A percentile compares a stretch with the other conserved stretches of the same genome.
Conservation (phyloP, 2,113 vertebrate species). For the Falcunculus frontatus region DNA sequence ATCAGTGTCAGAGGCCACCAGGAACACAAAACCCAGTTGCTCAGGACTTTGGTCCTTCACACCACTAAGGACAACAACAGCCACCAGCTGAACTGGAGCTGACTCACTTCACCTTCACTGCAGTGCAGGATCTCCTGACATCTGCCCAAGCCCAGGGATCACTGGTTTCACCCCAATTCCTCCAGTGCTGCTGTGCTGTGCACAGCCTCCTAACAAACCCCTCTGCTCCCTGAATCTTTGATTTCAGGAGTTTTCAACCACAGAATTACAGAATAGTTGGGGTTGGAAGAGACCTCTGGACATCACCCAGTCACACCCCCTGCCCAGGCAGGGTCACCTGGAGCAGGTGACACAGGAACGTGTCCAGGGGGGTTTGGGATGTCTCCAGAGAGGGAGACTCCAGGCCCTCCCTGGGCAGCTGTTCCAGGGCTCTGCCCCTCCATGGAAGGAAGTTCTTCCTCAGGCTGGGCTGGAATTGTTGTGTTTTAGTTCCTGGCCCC, state of each 20-base stretch:
- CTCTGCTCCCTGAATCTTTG: fast-evolving
- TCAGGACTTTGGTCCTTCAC: neutral
- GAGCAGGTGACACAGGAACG: neutral
- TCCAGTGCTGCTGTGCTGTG: neutral
- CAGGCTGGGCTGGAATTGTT: neutral
- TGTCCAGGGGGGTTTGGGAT: neutral
- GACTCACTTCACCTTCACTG: too few relatives aligned
- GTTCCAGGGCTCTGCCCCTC: neutral
- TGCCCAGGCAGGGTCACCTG: neutral
- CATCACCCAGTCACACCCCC: neutral
- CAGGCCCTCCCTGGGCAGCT: neutral
- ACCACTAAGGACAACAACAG: neutral
- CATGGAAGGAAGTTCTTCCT: neutral
- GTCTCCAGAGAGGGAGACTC: neutral
- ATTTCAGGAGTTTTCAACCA: neutral
- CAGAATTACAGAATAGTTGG: neutral
- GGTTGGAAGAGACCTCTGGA: neutral
- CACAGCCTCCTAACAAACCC: neutral
- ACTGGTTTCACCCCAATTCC: neutral
- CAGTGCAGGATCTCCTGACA: neutral
- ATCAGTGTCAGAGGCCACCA: neutral
- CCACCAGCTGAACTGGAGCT: neutral
- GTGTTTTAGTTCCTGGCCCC: neutral
- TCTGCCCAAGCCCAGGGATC: neutral
- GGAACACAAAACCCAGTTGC: neutral